Conservation (phyloP, 64 coral and sea anemone species). For the Dendronephthya gigantea region DNA sequence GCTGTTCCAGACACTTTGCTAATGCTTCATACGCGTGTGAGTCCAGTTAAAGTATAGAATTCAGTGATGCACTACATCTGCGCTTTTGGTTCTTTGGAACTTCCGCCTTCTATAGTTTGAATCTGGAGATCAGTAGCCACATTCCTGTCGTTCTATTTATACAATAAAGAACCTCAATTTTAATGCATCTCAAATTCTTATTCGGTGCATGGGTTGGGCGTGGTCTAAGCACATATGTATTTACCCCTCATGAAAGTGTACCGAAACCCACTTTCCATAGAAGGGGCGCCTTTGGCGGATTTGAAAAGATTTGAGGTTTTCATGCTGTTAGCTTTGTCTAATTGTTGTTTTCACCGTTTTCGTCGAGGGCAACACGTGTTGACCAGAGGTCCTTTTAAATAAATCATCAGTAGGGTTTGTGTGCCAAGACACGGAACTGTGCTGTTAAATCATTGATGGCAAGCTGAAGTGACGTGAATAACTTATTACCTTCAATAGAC, state of each 20-base stretch:
- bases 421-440: neutral
- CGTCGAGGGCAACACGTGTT: neutral
- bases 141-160: too few relatives aligned
- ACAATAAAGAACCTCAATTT: too few relatives aligned
- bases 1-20: too few relatives aligned
- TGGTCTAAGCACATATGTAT: too few relatives aligned
- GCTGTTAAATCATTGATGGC: conserved; percentile 16
- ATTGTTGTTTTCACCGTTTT: neutral
- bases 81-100: too few relatives aligned
- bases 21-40: too few relatives aligned
- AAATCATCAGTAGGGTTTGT: neutral
- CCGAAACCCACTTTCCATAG: neutral
- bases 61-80: too few relatives aligned
- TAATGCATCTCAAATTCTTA: too few relatives aligned
- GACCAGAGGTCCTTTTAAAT: neutral
- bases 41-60: too few relatives aligned
- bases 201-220: too few relatives aligned
- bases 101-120: too few relatives aligned
- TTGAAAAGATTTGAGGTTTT: neutral
- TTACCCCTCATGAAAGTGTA: neutral
- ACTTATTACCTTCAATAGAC: neutral
- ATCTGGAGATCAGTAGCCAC: too few relatives aligned
- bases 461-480: neutral
- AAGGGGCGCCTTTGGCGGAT: neutral
- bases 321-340: neutral